phyloP scores from a whole-genome alignment of 2,113 vertebrate genomes.

The Scatophagus argus region DNA sequence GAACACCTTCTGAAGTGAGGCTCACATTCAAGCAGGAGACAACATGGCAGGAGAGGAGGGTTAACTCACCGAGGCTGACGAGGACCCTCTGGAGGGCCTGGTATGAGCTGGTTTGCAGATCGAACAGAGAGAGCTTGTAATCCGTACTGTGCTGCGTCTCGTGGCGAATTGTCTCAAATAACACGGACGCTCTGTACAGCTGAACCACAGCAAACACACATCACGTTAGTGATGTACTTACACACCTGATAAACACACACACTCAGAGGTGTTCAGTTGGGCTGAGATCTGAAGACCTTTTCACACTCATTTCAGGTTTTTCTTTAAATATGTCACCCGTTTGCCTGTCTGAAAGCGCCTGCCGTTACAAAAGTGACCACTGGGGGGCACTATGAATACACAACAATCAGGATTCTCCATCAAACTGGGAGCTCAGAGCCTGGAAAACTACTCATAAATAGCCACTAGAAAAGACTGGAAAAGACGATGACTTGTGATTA shows the following conservation, averaged over 20 bases:
- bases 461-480: no score
- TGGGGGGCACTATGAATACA: slow-evolving; percentile 36
- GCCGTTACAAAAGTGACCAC: slow-evolving; percentile 30
- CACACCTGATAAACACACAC: background rate
- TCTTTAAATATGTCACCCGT: background rate
- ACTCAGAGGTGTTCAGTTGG: no score
- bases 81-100: slow-evolving; percentile 96
- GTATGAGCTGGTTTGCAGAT: slow-evolving; percentile 95
- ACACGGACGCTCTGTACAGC: slow-evolving; percentile 91
- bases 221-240: background rate
- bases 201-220: slow-evolving; percentile 64
- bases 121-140: slow-evolving; percentile 94
- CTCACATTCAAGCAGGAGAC: background rate
- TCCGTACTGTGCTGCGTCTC: slow-evolving; percentile 94
- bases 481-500: background rate
- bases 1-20: background rate
- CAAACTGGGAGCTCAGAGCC: background rate
- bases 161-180: slow-evolving; percentile 93
- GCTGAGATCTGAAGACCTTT: background rate
- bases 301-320: background rate
- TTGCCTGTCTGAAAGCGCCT: background rate
- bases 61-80: slow-evolving; percentile 90
- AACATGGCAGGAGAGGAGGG: background rate
- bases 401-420: background rate
- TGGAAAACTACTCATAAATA: background rate